phyloP scores from a whole-genome alignment of 2,113 vertebrate genomes.

The Pachypanchax playfairii region DNA sequence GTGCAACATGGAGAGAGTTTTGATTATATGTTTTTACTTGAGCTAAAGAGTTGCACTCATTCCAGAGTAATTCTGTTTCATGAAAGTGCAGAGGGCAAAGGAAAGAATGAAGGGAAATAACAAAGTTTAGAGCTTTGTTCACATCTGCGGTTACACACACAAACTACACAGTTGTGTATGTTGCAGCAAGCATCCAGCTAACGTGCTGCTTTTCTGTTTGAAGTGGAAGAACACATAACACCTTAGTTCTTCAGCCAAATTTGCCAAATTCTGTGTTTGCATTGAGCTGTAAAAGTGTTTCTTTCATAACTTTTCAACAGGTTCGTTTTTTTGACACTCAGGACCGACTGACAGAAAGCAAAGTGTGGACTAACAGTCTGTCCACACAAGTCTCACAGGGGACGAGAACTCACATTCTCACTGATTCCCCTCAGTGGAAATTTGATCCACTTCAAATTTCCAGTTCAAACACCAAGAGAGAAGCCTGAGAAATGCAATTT shows the following conservation, averaged over 20 bases:
- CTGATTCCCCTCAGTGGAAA: constrained; percentile 58
- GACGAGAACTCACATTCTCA: constrained; percentile 21
- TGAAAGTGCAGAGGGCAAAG: background rate
- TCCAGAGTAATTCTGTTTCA: background rate
- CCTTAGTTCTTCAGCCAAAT: background rate
- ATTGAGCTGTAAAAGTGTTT: background rate
- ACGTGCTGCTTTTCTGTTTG: background rate
- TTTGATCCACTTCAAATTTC: constrained; percentile 69
- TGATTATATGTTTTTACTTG: background rate
- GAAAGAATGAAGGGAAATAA: background rate
- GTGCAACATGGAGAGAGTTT: background rate
- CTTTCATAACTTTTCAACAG: background rate
- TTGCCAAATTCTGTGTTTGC: background rate
- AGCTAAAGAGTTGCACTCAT: background rate
- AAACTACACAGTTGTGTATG: too few relatives aligned
- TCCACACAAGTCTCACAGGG: constrained; percentile 37
- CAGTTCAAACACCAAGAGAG: constrained; percentile 71
- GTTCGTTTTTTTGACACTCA: background rate
- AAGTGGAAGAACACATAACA: background rate
- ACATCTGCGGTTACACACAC: background rate
- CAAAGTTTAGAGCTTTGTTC: background rate
- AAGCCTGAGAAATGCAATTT: constrained; percentile 70
- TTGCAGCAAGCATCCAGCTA: background rate
- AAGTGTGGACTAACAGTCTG: constrained; percentile 29
- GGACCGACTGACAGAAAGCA: constrained; percentile 1